phyloP scores from a whole-genome alignment of 2,113 vertebrate species.

The Gobio gobio region DNA sequence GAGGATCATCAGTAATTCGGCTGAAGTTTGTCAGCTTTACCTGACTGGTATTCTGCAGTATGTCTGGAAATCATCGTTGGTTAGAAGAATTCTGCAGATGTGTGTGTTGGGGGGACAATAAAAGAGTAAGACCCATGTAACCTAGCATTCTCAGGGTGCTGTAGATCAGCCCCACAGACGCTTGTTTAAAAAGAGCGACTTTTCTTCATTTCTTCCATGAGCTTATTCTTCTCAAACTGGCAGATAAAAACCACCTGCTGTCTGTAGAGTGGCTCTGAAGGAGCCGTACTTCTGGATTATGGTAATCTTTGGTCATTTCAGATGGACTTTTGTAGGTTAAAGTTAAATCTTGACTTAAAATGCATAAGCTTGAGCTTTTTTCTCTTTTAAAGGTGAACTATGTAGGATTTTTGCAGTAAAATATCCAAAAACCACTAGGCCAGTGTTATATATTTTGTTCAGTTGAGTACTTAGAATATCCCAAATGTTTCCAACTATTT shows the following conservation, averaged over 20 bases:
- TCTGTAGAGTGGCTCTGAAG: not conserved
- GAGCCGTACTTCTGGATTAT: not conserved
- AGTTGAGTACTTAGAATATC: too few relatives aligned
- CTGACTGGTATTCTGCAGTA: not conserved
- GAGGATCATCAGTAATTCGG: not conserved
- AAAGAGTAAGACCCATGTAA: not conserved
- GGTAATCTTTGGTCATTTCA: not conserved
- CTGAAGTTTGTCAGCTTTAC: not conserved
- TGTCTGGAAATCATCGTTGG: conserved; percentile 29
- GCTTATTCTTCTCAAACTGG: not conserved
- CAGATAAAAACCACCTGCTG: not conserved
- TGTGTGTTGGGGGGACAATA: not conserved
- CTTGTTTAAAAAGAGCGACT: not conserved
- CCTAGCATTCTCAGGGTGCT: not conserved
- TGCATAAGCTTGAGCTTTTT: not conserved
- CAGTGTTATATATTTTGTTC: too few relatives aligned
- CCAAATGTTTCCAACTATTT: too few relatives aligned
- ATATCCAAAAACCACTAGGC: too few relatives aligned
- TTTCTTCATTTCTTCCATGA: conserved; percentile 19
- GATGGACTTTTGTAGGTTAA: not conserved
- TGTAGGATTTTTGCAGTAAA: too few relatives aligned
- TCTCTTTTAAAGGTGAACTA: not conserved
- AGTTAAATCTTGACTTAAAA: not conserved
- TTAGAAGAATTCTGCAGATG: conserved; percentile 36
- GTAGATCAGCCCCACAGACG: not conserved